These are phyloP conservation scores for Epicauta chinensis DNA, from an alignment of 1,140 invertebrate species.

Conservation along the genomic window DNA sequence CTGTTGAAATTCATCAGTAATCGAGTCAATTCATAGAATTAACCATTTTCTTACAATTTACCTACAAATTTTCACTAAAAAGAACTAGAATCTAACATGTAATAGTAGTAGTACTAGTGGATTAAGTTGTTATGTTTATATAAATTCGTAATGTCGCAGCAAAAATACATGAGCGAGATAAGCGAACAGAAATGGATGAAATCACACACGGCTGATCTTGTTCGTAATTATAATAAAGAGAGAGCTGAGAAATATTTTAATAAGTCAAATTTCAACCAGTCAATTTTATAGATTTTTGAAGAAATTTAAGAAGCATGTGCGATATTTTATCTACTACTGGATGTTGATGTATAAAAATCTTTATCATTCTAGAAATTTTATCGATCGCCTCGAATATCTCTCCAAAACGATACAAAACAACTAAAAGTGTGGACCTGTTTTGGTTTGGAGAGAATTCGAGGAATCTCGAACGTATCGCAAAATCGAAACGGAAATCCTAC, in stretches of 20 bases:
- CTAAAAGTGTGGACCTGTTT: too few relatives aligned
- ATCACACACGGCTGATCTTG: too few relatives aligned
- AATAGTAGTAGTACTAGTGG: conserved; percentile 10
- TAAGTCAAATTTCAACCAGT: too few relatives aligned
- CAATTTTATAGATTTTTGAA: too few relatives aligned
- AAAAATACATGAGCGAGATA: conserved; percentile 10
- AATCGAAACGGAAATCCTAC: background rate
- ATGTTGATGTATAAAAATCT: background rate
- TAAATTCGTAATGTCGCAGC: conserved; percentile 33
- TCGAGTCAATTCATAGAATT: conserved; percentile 31
- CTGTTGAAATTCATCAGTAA: too few relatives aligned
- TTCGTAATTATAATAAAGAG: too few relatives aligned
- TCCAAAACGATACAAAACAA: too few relatives aligned
- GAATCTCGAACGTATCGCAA: too few relatives aligned
- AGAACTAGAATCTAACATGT: conserved; percentile 31
- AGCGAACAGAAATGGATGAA: too few relatives aligned
- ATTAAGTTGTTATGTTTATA: conserved; percentile 13
- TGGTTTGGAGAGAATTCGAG: too few relatives aligned
- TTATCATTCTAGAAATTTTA: background rate
- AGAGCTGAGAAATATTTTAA: too few relatives aligned
- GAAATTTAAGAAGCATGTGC: background rate
- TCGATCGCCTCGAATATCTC: too few relatives aligned
- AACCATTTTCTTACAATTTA: conserved; percentile 21
- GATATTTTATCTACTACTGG: background rate
- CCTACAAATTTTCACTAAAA: conserved; percentile 33